Evolutionary conservation across 1,140 invertebrate species (phyloP).

Genomic region (Drosophila kikkawai): DNA sequence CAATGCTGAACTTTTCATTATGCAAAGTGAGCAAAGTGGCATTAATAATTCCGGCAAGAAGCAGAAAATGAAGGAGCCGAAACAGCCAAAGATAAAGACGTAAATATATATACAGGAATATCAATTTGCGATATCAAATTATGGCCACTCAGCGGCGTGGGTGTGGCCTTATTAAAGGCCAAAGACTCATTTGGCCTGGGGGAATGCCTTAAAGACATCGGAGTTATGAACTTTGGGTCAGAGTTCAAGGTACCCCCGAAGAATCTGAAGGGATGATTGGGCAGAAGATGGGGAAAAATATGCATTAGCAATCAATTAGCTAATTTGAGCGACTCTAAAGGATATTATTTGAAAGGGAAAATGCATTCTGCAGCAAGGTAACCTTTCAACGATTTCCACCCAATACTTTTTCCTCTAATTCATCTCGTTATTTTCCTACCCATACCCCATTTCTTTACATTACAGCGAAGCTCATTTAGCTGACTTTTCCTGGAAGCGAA

Average conservation of each 20-base stretch:
- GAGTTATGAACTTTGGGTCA: slow-evolving; percentile 9
- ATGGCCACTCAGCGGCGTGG: slow-evolving; percentile 25
- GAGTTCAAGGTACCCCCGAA: background rate
- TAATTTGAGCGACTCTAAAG: background rate
- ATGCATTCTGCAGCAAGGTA: background rate
- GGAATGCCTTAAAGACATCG: background rate
- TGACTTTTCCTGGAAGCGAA: slow-evolving; percentile 9
- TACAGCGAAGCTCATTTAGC: slow-evolving; percentile 2
- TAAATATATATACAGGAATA: slow-evolving; percentile 26
- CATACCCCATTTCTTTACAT: background rate
- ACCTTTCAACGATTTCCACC: background rate
- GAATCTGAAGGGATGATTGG: background rate
- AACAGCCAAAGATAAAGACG: slow-evolving; percentile 36
- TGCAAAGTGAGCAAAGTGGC: slow-evolving; percentile 65
- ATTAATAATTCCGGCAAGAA: slow-evolving; percentile 51
- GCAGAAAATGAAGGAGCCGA: slow-evolving; percentile 14
- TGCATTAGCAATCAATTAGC: background rate
- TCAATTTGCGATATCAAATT: slow-evolving; percentile 46
- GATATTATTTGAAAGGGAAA: background rate
- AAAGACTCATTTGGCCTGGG: background rate
- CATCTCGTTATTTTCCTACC: background rate
- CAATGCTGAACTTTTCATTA: slow-evolving; percentile 68
- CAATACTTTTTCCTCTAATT: background rate
- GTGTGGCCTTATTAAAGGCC: slow-evolving; percentile 24
- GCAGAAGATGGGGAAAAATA: background rate